A percentile compares a stretch with the other conserved stretches of the same genome.
phyloP scores from a whole-genome alignment of 2,797 vertebrate species.

The Aselliscus stoliczkanus region DNA sequence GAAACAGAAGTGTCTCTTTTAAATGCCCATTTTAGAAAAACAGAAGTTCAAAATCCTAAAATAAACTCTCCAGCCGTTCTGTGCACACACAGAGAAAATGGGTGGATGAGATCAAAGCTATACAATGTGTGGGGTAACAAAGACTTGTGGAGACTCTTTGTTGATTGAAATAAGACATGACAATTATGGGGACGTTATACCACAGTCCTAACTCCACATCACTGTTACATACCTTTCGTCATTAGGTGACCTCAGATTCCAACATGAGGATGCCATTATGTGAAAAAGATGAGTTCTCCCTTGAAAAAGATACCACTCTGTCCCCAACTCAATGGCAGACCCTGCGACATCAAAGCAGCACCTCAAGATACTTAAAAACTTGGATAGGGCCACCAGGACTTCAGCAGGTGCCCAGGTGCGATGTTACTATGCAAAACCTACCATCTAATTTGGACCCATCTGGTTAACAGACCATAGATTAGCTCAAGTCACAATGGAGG shows the following conservation, averaged over 20 bases:
- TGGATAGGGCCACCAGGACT: not conserved
- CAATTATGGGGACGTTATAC: not conserved
- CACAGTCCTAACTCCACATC: not conserved
- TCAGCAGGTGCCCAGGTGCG: not conserved
- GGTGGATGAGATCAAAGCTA: not conserved
- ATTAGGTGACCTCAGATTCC: not conserved
- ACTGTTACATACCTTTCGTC: not conserved
- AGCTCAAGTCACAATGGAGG: not conserved
- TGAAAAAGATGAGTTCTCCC: not conserved
- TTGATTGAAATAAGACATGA: not conserved
- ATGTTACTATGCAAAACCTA: not conserved
- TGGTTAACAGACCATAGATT: not conserved
- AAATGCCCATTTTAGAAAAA: conserved; percentile 43
- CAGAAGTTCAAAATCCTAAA: not conserved
- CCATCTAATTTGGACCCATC: not conserved
- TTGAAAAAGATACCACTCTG: not conserved
- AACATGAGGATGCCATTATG: not conserved
- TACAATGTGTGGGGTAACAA: not conserved
- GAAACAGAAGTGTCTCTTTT: not conserved
- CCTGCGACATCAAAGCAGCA: not conserved
- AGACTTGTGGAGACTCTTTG: not conserved
- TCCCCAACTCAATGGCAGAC: not conserved
- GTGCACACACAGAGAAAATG: not conserved
- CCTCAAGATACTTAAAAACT: not conserved
- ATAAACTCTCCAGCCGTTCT: conserved; percentile 11